Evolutionary conservation across 2,888 invertebrate species (phyloP).

Genomic region (Xylota sylvarum): DNA sequence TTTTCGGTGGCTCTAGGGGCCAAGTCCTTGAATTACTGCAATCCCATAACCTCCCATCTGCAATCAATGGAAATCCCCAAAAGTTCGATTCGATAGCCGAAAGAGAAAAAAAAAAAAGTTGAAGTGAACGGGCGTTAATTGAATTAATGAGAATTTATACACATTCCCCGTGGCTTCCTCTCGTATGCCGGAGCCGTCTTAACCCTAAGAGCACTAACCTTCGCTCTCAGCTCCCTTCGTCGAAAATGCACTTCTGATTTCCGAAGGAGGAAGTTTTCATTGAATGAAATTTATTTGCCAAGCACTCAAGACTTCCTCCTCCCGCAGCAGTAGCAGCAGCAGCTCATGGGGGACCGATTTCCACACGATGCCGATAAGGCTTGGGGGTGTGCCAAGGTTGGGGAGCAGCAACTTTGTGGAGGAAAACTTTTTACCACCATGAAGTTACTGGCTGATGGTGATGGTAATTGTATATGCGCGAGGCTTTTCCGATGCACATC

Average conservation of each 20-base stretch:
- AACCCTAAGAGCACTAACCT: conserved; percentile 46
- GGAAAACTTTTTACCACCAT: conserved; percentile 65
- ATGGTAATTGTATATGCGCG: conserved; percentile 70
- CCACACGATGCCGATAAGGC: conserved; percentile 67
- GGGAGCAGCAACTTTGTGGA: conserved; percentile 18
- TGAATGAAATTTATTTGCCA: conserved; percentile 75
- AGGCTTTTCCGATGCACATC: conserved; percentile 51
- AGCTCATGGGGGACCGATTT: conserved; percentile 69
- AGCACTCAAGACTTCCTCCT: conserved; percentile 72
- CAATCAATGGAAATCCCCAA: conserved; percentile 66
- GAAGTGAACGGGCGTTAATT: conserved; percentile 65
- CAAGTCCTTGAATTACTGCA: conserved; percentile 23
- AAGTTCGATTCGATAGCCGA: conserved; percentile 64
- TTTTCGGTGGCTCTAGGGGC: not conserved
- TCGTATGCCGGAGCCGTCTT: conserved; percentile 56
- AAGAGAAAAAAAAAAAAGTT: not conserved
- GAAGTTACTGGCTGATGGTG: conserved; percentile 64
- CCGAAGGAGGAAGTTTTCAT: conserved; percentile 72
- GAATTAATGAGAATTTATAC: conserved; percentile 77
- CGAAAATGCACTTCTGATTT: conserved; percentile 73
- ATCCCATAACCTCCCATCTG: conserved; percentile 6
- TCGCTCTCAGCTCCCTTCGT: conserved; percentile 24
- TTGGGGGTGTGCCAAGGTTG: conserved; percentile 12
- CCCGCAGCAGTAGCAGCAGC: conserved; percentile 21
- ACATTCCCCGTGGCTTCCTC: conserved; percentile 50